Evolutionary conservation across 2,797 vertebrate species (phyloP), one percentile per base, ranked within the genome.

Genomic region (Catamblyrhynchus diadema): DNA sequence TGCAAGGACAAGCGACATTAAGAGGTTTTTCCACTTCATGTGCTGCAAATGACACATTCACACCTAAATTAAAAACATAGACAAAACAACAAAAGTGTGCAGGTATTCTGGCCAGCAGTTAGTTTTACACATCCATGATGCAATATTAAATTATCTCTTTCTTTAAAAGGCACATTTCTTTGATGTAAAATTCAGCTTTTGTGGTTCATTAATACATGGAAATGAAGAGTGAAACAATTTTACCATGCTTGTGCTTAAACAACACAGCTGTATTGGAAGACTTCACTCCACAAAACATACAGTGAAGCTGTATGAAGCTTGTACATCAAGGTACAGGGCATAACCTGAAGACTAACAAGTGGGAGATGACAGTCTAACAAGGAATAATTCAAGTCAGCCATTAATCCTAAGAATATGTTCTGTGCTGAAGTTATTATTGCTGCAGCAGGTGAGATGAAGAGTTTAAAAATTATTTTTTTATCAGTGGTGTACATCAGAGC

Each of bases 141-240:
- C 79, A 92, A 28, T 73, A 74, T 32, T 77, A 95, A 85, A 78
- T 77, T 64, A 60, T 83, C 33, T 86, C 78, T 88, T n/a, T 94
- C 81, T 91, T 86, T 92, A 86, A 95, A 98, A 98, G 97, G 97
- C 98, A 98, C 97, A 37, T 96, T 97, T 96, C 89, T 95, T 94
- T 70, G 65, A 81, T 92, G 81, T 54, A 81, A 95, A 92, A 82
- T 84, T 86, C 71, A 86, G 72, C 48, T 96, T 64, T 64, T 83
- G 82, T 73, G 81, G 88, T 84, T 96, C n/a, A 2, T 66, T 86
- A 54, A 30, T 85, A 86, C 54, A 78, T 79, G 73, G 91, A 96
- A 93, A 91, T 37, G 67, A 70, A 50, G 47, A 81, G 65, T 93
- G 93, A 96, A 97, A 95, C 51, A 50, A 86, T 42, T 93, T 93